These are phyloP conservation scores for Coenobita brevimanus DNA, from an alignment of 1,140 invertebrate species.

Conservation along the genomic window DNA sequence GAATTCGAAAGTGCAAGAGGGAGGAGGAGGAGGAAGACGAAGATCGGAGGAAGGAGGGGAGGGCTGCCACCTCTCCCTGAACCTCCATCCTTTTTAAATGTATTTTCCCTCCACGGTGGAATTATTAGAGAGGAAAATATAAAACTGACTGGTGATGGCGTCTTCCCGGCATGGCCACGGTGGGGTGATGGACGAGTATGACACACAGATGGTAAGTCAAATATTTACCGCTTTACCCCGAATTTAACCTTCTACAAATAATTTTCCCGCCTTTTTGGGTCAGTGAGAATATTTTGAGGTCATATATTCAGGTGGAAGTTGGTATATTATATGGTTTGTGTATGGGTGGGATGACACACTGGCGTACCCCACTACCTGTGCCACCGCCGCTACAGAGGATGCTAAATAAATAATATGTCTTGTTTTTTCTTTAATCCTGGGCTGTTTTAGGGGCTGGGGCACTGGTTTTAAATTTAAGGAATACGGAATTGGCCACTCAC, in stretches of 20 bases:
- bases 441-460: neutral
- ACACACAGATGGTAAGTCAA: constrained; percentile 54
- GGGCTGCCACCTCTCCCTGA: no score
- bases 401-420: constrained; percentile 23
- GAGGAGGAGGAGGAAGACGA: constrained; percentile 1
- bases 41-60: neutral
- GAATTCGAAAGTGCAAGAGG: neutral
- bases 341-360: neutral
- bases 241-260: neutral
- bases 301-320: neutral
- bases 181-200: constrained; percentile 44
- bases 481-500: no score
- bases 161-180: constrained; percentile 5
- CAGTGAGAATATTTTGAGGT: neutral
- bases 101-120: neutral
- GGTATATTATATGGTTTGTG: neutral
- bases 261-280: neutral
- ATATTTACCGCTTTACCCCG: neutral
- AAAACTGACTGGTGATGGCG: constrained; percentile 30
- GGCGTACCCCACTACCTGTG: constrained; percentile 30
- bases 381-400: constrained; percentile 21
- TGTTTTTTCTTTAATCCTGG: neutral
- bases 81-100: neutral
- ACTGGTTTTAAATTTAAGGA: no score
- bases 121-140: no score